Evolutionary conservation across 1,140 invertebrate genomes (phyloP).

Genomic region (Popillia japonica): DNA sequence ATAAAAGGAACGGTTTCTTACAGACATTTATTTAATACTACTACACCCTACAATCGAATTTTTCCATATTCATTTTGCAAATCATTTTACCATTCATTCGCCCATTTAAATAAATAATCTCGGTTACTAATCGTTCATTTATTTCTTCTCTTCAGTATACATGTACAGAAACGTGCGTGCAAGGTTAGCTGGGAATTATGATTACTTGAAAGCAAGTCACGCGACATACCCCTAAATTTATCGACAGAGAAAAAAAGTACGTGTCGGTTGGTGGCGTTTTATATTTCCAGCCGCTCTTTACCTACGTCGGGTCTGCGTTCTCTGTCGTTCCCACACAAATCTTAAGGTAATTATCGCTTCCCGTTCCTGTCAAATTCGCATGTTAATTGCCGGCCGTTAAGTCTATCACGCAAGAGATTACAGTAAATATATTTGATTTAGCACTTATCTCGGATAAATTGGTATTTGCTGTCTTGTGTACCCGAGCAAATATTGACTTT

Average conservation of each 20-base stretch:
- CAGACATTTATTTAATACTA: no score
- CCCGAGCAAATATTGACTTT: conserved; percentile 2
- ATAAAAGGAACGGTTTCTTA: background rate
- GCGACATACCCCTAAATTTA: background rate
- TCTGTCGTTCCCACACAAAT: background rate
- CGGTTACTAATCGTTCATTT: background rate
- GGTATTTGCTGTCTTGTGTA: background rate
- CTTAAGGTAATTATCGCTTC: background rate
- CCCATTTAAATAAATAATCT: background rate
- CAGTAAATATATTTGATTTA: background rate
- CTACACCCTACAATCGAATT: no score
- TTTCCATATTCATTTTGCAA: background rate
- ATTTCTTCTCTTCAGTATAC: background rate
- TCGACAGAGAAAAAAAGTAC: background rate
- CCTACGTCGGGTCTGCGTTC: background rate
- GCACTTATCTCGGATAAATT: background rate
- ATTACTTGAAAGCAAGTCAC: background rate
- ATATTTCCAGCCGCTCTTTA: background rate
- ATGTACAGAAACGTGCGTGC: background rate
- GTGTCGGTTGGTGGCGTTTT: background rate
- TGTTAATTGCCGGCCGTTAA: background rate
- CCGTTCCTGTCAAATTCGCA: background rate
- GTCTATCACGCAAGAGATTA: background rate
- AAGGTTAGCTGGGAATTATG: background rate
- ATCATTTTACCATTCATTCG: background rate